Conservation (phyloP, 2,797 vertebrate genomes). For the Eulemur coronatus region DNA sequence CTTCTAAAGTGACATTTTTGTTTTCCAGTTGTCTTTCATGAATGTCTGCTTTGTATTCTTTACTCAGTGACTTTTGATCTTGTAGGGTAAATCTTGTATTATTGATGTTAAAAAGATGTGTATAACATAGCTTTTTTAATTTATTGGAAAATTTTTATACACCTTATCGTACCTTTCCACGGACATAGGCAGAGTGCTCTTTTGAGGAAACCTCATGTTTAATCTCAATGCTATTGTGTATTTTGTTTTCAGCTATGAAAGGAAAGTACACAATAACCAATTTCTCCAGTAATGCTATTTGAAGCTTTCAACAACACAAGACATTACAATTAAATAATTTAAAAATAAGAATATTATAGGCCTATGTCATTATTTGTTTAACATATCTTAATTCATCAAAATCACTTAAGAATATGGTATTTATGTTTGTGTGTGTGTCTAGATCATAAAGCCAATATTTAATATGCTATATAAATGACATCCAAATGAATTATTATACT, state of each 20-base stretch:
- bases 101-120: background rate
- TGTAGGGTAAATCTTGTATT: background rate
- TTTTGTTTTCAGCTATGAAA: background rate
- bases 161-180: background rate
- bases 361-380: background rate
- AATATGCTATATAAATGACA: background rate
- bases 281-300: background rate
- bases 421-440: background rate
- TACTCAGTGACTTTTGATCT: constrained; percentile 49
- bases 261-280: background rate
- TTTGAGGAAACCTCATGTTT: background rate
- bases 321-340: background rate
- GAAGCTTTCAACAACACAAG: background rate
- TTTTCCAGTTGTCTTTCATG: background rate
- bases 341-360: background rate
- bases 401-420: background rate
- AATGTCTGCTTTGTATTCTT: background rate
- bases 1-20: background rate
- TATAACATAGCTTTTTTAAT: background rate
- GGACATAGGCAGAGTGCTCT: background rate
- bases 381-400: background rate
- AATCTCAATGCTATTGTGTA: background rate
- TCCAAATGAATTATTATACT: background rate
- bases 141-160: background rate
- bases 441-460: background rate